Base-by-base conservation (phyloP, 2,113 vertebrate species). In the Grammomys surdaster region DNA sequence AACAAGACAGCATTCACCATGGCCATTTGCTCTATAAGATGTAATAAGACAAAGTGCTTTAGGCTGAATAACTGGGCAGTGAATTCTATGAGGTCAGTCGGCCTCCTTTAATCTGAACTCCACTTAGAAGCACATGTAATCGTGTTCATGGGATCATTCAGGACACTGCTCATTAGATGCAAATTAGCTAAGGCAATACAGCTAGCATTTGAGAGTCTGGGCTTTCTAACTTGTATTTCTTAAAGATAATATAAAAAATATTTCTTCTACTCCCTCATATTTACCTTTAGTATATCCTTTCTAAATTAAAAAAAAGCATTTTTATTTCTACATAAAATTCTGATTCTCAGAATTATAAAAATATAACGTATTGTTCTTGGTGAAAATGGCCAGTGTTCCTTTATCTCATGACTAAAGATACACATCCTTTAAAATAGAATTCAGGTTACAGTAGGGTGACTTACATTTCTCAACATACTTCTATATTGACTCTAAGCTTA, bases 281-380 rank as follows among this genome's bases (percentile, higher is more conserved):
- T 56, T 54, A 90, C 40, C 87, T 88, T 81, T 36, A 70, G 40
- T 33, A 73, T 78, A 88, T 46, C 1, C 48, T 78, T 91, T 78
- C 76, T 75, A 88, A 90, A 73, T 82, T 51, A 24, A 81, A 84
- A 58, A 58, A 85, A 84, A 17, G 10, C 8, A 78, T 31, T 60
- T 24, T 91, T 91, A 82, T 63, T 87, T 93, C 73, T 73, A 84
- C 12, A n/a, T 54, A 54, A 77, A 87, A 93, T 48, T n/a, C 84
- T 94, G 89, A 84, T 94, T 90, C 70, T 75, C n/a, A 76, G 20
- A 89, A 69, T 81, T 92, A 40, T 87, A 77, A 91, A 36, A 88
- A 4, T 51, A 67, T 90, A 86, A 24, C 20, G n/a, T 54, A 40
- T 13, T 11, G 22, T 33, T 60, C n/a, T 33, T 69, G 60, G 63